A percentile compares a stretch with the other conserved stretches of the same genome.
Conservation (phyloP, 2,888 invertebrate species). For the Folsomia candida region DNA sequence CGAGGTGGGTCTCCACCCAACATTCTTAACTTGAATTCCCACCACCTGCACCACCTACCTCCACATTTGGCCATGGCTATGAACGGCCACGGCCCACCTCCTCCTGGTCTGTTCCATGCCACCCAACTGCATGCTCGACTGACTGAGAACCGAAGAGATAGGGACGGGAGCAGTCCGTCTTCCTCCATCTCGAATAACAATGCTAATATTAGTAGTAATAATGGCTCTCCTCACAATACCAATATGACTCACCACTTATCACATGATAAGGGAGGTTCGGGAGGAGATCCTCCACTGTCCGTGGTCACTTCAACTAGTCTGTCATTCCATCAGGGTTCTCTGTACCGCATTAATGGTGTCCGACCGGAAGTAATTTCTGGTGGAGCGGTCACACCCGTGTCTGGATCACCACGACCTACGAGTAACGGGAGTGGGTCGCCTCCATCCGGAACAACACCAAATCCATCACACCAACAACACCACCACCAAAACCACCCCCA, state of each 20-base stretch:
- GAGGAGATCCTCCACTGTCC: slow-evolving; percentile 42
- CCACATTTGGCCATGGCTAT: slow-evolving; percentile 32
- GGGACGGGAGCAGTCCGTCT: slow-evolving; percentile 14
- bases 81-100: slow-evolving; percentile 20
- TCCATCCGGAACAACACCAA: slow-evolving; percentile 29
- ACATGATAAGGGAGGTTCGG: not conserved
- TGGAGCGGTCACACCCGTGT: slow-evolving; percentile 48
- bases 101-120: slow-evolving; percentile 33
- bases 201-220: slow-evolving; percentile 23
- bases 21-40: slow-evolving; percentile 16
- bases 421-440: slow-evolving; percentile 13
- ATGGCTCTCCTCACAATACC: not conserved
- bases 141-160: slow-evolving; percentile 33
- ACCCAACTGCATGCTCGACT: slow-evolving; percentile 47
- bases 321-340: slow-evolving; percentile 51
- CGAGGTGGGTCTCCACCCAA: slow-evolving; percentile 37
- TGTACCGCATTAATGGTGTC: slow-evolving; percentile 67
- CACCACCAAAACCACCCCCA: slow-evolving; percentile 45
- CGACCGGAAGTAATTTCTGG: slow-evolving; percentile 79
- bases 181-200: slow-evolving; percentile 27
- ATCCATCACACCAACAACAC: slow-evolving; percentile 29
- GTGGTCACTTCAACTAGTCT: slow-evolving; percentile 51
- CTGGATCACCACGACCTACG: slow-evolving; percentile 20
- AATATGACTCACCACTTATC: not conserved
- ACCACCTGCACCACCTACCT: slow-evolving; percentile 34